These are phyloP conservation scores for Quadriops clusia DNA, from an alignment of 2,888 invertebrate genomes.

Conservation along the genomic window DNA sequence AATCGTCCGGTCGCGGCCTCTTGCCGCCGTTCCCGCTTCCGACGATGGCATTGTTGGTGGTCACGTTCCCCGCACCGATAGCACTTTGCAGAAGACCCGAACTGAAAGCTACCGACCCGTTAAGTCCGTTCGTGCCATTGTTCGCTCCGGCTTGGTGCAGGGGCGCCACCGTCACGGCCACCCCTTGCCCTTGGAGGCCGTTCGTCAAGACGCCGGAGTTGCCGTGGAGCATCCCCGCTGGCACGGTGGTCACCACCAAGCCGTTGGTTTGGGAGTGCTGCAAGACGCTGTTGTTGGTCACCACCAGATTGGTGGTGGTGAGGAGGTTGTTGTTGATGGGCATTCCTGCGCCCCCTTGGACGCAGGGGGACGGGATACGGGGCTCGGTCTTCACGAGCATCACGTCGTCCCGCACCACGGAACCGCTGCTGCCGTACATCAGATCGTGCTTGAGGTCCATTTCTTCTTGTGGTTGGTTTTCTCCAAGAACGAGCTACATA, in stretches of 20 bases:
- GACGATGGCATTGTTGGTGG: no score
- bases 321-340: slow-evolving; percentile 23
- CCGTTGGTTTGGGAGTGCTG: slow-evolving; percentile 13
- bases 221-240: slow-evolving; percentile 10
- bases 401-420: slow-evolving; percentile 37
- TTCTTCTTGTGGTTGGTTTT: slow-evolving; percentile 48
- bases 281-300: no score
- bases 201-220: slow-evolving; percentile 20
- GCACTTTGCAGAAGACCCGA: no score
- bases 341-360: slow-evolving; percentile 19
- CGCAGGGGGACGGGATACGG: slow-evolving; percentile 26
- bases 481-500: slow-evolving; percentile 11
- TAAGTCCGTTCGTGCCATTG: slow-evolving; percentile 23
- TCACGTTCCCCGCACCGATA: no score
- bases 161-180: slow-evolving; percentile 11
- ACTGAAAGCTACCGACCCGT: slow-evolving; percentile 23
- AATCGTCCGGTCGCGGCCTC: slow-evolving; percentile 47
- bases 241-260: slow-evolving; percentile 14
- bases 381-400: slow-evolving; percentile 40
- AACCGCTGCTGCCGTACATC: no score
- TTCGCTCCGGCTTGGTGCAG: no score
- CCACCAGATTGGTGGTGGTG: slow-evolving; percentile 28
- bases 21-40: slow-evolving; percentile 35
- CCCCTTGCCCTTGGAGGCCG: no score
- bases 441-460: slow-evolving; percentile 57